Evolutionary conservation across 2,888 invertebrate genomes (phyloP), one percentile per base, ranked within the genome.

Genomic region (Machimus rusticus): DNA sequence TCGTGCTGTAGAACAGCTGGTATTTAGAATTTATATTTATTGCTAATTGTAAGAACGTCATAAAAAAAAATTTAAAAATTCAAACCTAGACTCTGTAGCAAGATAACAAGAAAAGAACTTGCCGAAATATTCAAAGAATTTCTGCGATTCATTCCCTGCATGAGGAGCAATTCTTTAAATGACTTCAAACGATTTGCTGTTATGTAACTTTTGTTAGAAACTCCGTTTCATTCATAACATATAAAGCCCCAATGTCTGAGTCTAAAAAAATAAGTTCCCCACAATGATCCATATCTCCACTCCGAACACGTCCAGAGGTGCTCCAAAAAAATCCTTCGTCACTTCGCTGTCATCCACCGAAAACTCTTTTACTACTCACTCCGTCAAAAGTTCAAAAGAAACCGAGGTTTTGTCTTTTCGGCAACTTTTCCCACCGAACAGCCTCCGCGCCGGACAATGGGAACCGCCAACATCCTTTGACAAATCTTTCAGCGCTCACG

Each of bases 391-490:
- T 88, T 88, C 88, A 88, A 88, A 88, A 88, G 88, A 87, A 39
- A 87, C 88, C 88, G 88, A 86, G 87, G 74, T 87, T 87, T 87
- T 86, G 87, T 88, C 87, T 88, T 87, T 88, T 76, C 43, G 74
- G 74, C 31, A 43, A 85, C 85, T 74, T 85, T 51, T 74, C 74
- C 85, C 74, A 74, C 39, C 74, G 66, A 19, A 37, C n/a, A 74
- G 74, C 43, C 46, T 74, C 74, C 85, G 66, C 79, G 16, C 74
- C 74, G 16, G 74, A 85, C 85, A 85, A 85, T 85, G 74, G 74
- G 31, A 19, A 46, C 84, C 87, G 87, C 86, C 86, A 81, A 86
- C 86, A 86, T 88, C 87, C 88, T 87, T 87, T 88, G 88, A 88
- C 87, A 88, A 87, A 85, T 88, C 86, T 85, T 39, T 74, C 66